Evolutionary conservation across 2,888 invertebrate species (phyloP), one percentile per base, ranked within the genome.

Genomic region (Drosophila mulleri): DNA sequence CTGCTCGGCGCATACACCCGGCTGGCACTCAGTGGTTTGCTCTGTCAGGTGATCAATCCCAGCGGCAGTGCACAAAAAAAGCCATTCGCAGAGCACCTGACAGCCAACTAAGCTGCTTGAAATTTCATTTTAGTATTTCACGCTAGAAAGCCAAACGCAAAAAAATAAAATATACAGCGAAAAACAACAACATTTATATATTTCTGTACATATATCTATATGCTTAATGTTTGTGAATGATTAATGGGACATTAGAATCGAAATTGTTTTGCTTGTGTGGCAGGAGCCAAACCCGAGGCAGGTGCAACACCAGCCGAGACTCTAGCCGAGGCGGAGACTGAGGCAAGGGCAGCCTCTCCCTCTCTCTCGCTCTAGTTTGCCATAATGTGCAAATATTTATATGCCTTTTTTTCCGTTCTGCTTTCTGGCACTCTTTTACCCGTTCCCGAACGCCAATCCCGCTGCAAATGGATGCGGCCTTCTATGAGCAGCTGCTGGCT

Each of bases 161-260:
- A 18, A 29, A 73, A 56, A 45, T 6, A 41, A 44, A 12, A 59
- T 35, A 56, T 26, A 32, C 4, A 16, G 56, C 3, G 5, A 29
- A 45, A 44, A 20, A 50, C 1, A 29, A 29, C 26, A 29, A 29
- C 7, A 29, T 29, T 29, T 6, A 45, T 26, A 57, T 42, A 61
- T 61, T 39, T 68, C 59, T 37, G 44, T 18, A 35, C 18, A 67
- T 52, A 58, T 54, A 61, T 58, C 32, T 69, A 67, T 80, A 81
- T 86, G 82, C 73, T 88, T 85, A 85, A 85, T 88, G 89, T 86
- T 88, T 86, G 87, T 80, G 87, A 85, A 85, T 85, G 84, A 85
- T 88, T 85, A 85, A 85, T 85, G 87, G 82, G 75, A 80, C 89
- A 85, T 85, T 85, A 88, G 88, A 88, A 88, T 88, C 75, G 82